Conservation (phyloP, 2,888 invertebrate species). For the Drosophila formosana region DNA sequence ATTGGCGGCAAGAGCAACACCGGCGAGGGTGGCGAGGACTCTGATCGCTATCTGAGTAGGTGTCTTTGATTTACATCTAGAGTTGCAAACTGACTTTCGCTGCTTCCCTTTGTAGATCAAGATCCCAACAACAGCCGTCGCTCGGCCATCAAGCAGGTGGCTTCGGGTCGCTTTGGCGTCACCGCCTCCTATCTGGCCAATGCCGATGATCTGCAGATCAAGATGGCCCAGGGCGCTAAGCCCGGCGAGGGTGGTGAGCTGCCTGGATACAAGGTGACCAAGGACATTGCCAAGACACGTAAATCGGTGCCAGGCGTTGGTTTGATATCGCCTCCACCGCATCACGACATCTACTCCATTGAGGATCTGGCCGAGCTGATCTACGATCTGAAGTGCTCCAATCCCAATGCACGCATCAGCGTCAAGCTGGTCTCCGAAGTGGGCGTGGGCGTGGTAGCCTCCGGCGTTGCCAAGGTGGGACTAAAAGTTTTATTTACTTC, state of each 20-base stretch:
- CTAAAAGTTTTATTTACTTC: neutral
- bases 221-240: constrained; percentile 99
- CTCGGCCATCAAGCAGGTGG: constrained; percentile 99
- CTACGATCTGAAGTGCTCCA: constrained; percentile 98
- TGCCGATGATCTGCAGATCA: constrained; percentile 99
- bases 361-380: constrained; percentile 99
- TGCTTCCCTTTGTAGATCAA: constrained; percentile 85
- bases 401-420: constrained; percentile 97
- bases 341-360: constrained; percentile 99
- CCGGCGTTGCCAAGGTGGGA: constrained; percentile 96
- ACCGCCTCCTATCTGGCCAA: constrained; percentile 98
- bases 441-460: constrained; percentile 99
- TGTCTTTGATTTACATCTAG: constrained; percentile 9
- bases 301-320: constrained; percentile 99
- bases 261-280: constrained; percentile 96
- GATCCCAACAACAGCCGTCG: constrained; percentile 93
- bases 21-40: constrained; percentile 97
- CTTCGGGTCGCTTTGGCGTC: constrained; percentile 99
- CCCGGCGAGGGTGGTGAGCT: constrained; percentile 99
- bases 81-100: neutral
- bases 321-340: constrained; percentile 99
- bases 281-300: constrained; percentile 97
- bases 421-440: constrained; percentile 99
- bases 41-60: constrained; percentile 90
- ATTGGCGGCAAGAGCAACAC: constrained; percentile 99